These are phyloP conservation scores for Amyelois transitella DNA, from an alignment of 1,140 invertebrate genomes.

Conservation along the genomic window DNA sequence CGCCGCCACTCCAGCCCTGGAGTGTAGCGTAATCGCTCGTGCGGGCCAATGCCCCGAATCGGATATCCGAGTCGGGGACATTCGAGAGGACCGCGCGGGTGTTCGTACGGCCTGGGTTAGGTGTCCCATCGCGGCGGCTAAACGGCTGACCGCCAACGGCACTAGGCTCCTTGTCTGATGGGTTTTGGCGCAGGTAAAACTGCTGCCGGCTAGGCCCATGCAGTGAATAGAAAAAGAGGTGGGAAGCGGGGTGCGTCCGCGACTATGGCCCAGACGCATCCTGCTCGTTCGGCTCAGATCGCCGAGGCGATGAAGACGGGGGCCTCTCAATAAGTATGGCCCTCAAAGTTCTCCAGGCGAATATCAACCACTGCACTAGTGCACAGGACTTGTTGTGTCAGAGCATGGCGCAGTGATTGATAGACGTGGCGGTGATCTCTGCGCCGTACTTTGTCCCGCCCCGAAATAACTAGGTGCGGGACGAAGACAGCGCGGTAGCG, in stretches of 20 bases:
- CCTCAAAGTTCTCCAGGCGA: conserved; percentile 2
- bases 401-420: conserved; percentile 11
- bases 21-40: background rate
- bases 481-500: background rate
- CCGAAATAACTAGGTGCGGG: conserved; percentile 5
- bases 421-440: conserved; percentile 5
- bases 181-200: background rate
- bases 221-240: background rate
- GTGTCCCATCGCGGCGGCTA: conserved; percentile 12
- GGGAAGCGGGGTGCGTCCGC: background rate
- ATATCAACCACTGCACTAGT: conserved; percentile 9
- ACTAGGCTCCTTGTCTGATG: background rate
- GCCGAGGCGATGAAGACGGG: background rate
- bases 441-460: conserved; percentile 10
- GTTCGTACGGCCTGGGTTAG: background rate
- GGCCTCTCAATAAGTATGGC: background rate
- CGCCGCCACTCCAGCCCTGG: conserved; percentile 6
- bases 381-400: conserved; percentile 15
- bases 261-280: background rate
- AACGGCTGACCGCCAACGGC: conserved; percentile 1
- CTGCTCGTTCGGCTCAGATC: background rate
- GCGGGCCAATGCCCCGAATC: conserved; percentile 2
- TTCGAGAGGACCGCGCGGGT: background rate
- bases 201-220: background rate
- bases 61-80: conserved; percentile 7